Evolutionary conservation across 2,113 vertebrate genomes (phyloP).

Genomic region (Coregonus clupeaformis): DNA sequence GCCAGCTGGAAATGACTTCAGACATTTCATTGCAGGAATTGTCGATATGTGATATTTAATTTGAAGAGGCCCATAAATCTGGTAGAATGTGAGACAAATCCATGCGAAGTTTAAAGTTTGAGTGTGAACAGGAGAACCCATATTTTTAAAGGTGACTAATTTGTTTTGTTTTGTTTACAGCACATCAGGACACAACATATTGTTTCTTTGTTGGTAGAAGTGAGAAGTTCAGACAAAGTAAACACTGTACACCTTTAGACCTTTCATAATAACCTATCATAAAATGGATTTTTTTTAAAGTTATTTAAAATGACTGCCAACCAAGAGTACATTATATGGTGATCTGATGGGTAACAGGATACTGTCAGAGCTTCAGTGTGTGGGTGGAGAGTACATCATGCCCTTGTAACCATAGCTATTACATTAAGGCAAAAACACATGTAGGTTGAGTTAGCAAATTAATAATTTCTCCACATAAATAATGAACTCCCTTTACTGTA

Average conservation of each 20-base stretch:
- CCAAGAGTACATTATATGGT: not conserved
- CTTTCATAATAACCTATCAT: too few relatives aligned
- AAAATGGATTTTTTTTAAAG: too few relatives aligned
- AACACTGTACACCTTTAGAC: too few relatives aligned
- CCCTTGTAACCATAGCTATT: not conserved
- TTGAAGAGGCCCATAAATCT: conserved; percentile 21
- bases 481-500: not conserved
- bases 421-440: not conserved
- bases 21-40: conserved; percentile 38
- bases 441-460: not conserved
- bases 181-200: too few relatives aligned
- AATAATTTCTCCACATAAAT: not conserved
- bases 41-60: conserved; percentile 16
- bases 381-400: not conserved
- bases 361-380: not conserved
- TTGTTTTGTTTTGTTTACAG: too few relatives aligned
- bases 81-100: conserved; percentile 16
- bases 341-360: not conserved
- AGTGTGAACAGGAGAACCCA: too few relatives aligned
- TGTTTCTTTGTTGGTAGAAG: too few relatives aligned
- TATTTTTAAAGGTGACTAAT: too few relatives aligned
- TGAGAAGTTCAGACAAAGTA: too few relatives aligned
- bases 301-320: not conserved
- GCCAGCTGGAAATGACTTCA: conserved; percentile 3
- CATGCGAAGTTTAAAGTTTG: not conserved